These are phyloP conservation scores for Radopholus similis DNA, from an alignment of 1,140 invertebrate genomes.

Conservation along the genomic window DNA sequence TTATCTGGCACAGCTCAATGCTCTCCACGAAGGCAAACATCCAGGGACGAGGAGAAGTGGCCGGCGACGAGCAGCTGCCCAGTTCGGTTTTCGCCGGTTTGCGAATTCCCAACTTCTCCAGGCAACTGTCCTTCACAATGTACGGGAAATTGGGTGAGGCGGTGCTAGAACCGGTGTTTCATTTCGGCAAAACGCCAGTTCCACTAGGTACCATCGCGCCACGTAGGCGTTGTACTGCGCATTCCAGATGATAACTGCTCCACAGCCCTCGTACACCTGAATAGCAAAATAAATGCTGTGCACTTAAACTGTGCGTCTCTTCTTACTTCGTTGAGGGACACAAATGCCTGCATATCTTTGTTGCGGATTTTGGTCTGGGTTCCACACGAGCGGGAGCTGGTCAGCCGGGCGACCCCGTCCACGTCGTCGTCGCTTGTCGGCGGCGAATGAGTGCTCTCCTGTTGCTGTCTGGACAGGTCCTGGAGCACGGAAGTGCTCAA, in stretches of 20 bases:
- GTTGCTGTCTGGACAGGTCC: too few relatives aligned
- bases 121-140: constrained; percentile 38
- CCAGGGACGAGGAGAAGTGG: constrained; percentile 21
- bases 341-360: not conserved
- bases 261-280: constrained; percentile 1
- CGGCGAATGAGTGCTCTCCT: too few relatives aligned
- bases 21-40: constrained; percentile 37
- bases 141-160: constrained; percentile 23
- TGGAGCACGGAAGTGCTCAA: too few relatives aligned
- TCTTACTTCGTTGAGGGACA: constrained; percentile 2
- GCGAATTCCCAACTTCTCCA: constrained; percentile 30
- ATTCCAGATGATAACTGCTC: constrained; percentile 18
- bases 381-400: not conserved
- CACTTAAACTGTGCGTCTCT: not conserved
- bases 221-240: not conserved
- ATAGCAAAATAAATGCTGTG: not conserved
- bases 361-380: constrained; percentile 1
- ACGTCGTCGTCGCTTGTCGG: not conserved
- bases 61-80: not conserved
- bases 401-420: not conserved
- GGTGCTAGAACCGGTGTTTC: too few relatives aligned
- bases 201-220: not conserved
- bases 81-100: constrained; percentile 6
- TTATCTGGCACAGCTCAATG: constrained; percentile 42
- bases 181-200: too few relatives aligned